phyloP scores from a whole-genome alignment of 2,888 invertebrate genomes.

The Eilema caniola region DNA sequence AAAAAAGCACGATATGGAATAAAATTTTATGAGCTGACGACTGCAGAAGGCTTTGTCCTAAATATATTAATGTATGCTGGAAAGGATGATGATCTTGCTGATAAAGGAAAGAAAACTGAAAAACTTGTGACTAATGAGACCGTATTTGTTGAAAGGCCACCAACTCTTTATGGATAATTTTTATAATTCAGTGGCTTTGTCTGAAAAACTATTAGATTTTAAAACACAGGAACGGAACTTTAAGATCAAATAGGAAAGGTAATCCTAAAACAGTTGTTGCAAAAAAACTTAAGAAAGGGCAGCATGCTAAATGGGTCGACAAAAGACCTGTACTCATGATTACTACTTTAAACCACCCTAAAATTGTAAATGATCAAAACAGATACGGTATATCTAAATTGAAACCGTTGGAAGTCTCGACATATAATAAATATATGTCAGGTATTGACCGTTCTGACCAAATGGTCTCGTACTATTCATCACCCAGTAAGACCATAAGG shows the following conservation, averaged over 20 bases:
- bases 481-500: constrained; percentile 21
- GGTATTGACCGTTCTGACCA: constrained; percentile 3
- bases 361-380: not conserved
- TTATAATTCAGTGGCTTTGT: constrained; percentile 15
- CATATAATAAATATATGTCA: constrained; percentile 10
- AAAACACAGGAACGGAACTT: constrained; percentile 15
- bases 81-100: not conserved
- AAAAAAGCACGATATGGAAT: constrained; percentile 25
- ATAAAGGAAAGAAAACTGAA: constrained; percentile 12
- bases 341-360: constrained; percentile 1
- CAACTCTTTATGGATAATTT: constrained; percentile 21
- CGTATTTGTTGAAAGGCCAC: constrained; percentile 20
- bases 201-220: constrained; percentile 12
- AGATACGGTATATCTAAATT: not conserved
- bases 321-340: constrained; percentile 19
- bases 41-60: constrained; percentile 17
- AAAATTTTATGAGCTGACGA: constrained; percentile 21
- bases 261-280: constrained; percentile 5
- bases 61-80: constrained; percentile 22
- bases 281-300: constrained; percentile 12
- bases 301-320: constrained; percentile 20
- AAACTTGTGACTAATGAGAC: constrained; percentile 21
- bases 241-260: constrained; percentile 5
- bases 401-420: not conserved
- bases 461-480: constrained; percentile 3